Evolutionary conservation across 2,113 vertebrate species (phyloP).

Genomic region (Scomber scombrus): DNA sequence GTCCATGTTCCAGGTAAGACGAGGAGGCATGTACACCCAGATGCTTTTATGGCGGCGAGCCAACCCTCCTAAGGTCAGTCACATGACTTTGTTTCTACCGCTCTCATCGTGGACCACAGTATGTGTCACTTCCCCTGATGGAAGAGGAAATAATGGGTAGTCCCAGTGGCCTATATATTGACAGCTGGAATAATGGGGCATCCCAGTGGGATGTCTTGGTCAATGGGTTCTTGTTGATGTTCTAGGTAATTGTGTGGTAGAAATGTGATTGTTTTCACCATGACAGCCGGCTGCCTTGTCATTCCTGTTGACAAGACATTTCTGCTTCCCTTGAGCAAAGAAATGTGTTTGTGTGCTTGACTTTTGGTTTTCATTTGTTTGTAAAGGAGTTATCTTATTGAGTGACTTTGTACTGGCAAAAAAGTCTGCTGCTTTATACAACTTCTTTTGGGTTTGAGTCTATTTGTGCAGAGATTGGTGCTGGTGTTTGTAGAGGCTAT

Average conservation of each 20-base stretch:
- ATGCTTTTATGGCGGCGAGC: no score
- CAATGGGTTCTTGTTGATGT: constrained; percentile 55
- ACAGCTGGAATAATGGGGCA: constrained; percentile 40
- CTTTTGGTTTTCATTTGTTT: background rate
- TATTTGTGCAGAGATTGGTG: background rate
- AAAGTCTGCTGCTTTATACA: background rate
- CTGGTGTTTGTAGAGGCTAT: background rate
- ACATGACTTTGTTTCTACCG: background rate
- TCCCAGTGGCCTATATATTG: constrained; percentile 3
- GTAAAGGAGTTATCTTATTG: background rate
- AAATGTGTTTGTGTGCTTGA: background rate
- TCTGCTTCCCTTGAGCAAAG: background rate
- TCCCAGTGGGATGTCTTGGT: constrained; percentile 4
- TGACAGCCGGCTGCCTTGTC: constrained; percentile 7
- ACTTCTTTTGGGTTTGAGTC: no score
- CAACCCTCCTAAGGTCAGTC: no score
- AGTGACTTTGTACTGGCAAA: background rate
- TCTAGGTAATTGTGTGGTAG: constrained; percentile 34
- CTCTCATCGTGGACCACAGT: background rate
- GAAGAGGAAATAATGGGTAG: constrained; percentile 12
- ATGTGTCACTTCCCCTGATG: constrained; percentile 8
- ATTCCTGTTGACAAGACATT: constrained; percentile 1
- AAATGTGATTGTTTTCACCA: constrained; percentile 43
- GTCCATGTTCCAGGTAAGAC: no score
- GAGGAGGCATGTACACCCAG: no score